Conservation (phyloP, 2,797 vertebrate species). For the Jordanella pulchra region DNA sequence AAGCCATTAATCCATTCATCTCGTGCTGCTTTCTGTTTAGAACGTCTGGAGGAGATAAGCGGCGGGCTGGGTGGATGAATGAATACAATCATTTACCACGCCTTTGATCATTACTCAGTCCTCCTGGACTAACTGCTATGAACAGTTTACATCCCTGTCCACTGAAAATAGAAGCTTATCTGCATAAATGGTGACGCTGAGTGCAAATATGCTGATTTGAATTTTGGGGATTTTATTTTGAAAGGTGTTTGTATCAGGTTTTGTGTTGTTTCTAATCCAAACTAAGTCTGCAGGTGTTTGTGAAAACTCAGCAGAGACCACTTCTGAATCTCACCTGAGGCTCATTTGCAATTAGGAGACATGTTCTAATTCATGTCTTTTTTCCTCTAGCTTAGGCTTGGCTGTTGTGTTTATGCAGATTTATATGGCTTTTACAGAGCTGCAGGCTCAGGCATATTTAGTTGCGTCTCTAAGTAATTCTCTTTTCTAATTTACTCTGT, state of each 20-base stretch:
- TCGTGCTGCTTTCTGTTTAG: slow-evolving; percentile 13
- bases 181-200: neutral
- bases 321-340: neutral
- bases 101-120: slow-evolving; percentile 49
- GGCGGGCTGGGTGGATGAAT: slow-evolving; percentile 51
- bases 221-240: neutral
- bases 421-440: neutral
- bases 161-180: neutral
- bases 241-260: neutral
- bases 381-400: neutral
- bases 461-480: neutral
- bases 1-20: slow-evolving; percentile 28
- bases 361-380: neutral
- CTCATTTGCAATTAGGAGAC: neutral
- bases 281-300: neutral
- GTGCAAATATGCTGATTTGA: neutral
- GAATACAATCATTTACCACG: slow-evolving; percentile 49
- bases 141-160: neutral
- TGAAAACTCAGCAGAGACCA: neutral
- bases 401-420: neutral
- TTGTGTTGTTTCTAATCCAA: neutral
- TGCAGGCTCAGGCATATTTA: neutral
- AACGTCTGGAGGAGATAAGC: slow-evolving; percentile 43
- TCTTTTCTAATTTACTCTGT: neutral
- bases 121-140: slow-evolving; percentile 56